These are phyloP conservation scores for human DNA, from an alignment of 2,113 vertebrate species.

Conservation along the genomic window DNA sequence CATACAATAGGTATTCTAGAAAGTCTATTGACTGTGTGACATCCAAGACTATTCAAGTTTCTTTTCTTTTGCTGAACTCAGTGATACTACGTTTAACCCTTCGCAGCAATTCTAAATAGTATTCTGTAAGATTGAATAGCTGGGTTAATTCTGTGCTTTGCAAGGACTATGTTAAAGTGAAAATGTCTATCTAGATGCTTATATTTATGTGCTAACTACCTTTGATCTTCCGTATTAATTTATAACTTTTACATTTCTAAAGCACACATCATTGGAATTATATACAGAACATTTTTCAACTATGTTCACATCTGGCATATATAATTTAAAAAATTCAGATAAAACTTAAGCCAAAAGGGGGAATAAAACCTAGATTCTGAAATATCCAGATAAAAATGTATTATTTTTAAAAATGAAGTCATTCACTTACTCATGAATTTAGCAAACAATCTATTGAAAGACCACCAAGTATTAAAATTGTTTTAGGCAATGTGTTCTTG, in stretches of 20 bases:
- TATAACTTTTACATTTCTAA: slow-evolving; percentile 5
- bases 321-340: not conserved
- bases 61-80: slow-evolving; percentile 11
- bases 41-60: not conserved
- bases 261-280: not conserved
- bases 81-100: slow-evolving; percentile 2
- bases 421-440: slow-evolving; percentile 22
- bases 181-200: slow-evolving; percentile 17
- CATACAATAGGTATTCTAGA: not conserved
- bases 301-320: not conserved
- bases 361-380: slow-evolving; percentile 14
- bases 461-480: not conserved
- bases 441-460: not conserved
- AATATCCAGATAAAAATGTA: not conserved
- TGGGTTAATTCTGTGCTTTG: not conserved
- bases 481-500: not conserved
- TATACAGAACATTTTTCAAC: not conserved
- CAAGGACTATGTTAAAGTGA: not conserved
- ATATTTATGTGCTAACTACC: not conserved
- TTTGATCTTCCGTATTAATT: not conserved
- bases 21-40: not conserved
- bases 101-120: not conserved
- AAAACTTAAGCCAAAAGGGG: not conserved
- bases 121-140: not conserved
- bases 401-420: not conserved